Percentiles rank a stretch among this genome's conserved stretches.
These are phyloP conservation scores for Dolichoris vasculosae DNA, from an alignment of 1,140 invertebrate genomes.

Conservation along the genomic window DNA sequence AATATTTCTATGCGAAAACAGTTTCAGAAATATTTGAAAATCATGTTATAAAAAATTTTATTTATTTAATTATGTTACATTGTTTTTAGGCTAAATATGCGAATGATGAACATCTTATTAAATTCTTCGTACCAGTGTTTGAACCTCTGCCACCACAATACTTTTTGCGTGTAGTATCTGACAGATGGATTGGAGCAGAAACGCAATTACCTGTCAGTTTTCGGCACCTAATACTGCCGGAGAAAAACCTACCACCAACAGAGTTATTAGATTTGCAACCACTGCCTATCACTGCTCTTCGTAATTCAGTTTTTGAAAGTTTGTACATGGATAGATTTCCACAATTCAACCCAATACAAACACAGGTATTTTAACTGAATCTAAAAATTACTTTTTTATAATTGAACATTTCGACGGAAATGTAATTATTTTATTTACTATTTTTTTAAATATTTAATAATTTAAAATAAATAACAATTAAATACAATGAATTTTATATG, in stretches of 20 bases:
- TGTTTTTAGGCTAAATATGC: constrained; percentile 84
- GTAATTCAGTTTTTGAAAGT: constrained; percentile 90
- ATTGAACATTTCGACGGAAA: no score
- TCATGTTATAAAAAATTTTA: neutral
- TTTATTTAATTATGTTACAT: neutral
- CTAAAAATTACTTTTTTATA: no score
- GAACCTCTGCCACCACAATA: constrained; percentile 99
- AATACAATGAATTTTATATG: no score
- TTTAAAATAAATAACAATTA: no score
- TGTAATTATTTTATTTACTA: neutral
- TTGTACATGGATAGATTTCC: constrained; percentile 91
- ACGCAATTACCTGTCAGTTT: constrained; percentile 98
- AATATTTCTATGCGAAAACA: no score
- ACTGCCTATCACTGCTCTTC: constrained; percentile 88
- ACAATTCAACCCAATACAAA: constrained; percentile 99
- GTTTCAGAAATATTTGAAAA: no score
- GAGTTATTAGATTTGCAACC: constrained; percentile 98
- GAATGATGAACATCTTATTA: constrained; percentile 95
- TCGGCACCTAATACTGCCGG: constrained; percentile 96
- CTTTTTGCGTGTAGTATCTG: constrained; percentile 89
- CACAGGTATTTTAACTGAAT: constrained; percentile 78
- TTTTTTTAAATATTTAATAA: neutral
- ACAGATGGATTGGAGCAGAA: constrained; percentile 93
- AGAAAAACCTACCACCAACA: constrained; percentile 98
- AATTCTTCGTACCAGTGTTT: constrained; percentile 99